Percentiles rank a stretch among this genome's conserved stretches.
phyloP scores from a whole-genome alignment of 2,113 vertebrate species.

The Phrynosoma platyrhinos region DNA sequence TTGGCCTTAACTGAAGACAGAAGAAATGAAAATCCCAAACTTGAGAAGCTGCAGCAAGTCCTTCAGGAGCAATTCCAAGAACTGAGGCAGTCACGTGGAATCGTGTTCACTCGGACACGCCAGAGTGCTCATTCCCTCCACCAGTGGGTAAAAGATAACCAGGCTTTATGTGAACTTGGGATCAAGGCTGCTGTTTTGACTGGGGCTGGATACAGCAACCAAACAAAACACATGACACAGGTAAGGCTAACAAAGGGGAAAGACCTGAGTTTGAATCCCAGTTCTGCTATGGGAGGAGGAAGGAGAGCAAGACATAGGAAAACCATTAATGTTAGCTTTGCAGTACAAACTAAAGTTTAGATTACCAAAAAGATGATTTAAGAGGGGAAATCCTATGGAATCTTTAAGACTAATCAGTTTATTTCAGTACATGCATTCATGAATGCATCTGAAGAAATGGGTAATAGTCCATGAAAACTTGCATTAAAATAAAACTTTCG shows the following conservation, averaged over 20 bases:
- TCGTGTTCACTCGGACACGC: slow-evolving; percentile 88
- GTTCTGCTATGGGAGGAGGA: neutral
- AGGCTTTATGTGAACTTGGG: slow-evolving; percentile 49
- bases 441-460: no score
- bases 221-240: slow-evolving; percentile 88
- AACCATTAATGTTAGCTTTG: no score
- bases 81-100: slow-evolving; percentile 70
- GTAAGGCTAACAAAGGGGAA: slow-evolving; percentile 64
- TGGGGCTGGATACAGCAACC: slow-evolving; percentile 80
- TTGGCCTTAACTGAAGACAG: slow-evolving; percentile 44
- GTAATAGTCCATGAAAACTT: no score
- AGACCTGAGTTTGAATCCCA: neutral
- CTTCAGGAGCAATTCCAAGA: slow-evolving; percentile 80
- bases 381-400: no score
- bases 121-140: slow-evolving; percentile 82
- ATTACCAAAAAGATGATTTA: no score
- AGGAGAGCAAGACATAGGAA: neutral
- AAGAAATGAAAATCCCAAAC: slow-evolving; percentile 85
- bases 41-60: slow-evolving; percentile 81
- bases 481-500: no score
- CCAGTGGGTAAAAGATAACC: slow-evolving; percentile 83
- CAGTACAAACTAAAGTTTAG: no score
- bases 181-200: slow-evolving; percentile 81
- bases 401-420: no score
- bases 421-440: no score